Evolutionary conservation across 2,797 vertebrate species (phyloP).

Genomic region (Chloroceryle amazona): DNA sequence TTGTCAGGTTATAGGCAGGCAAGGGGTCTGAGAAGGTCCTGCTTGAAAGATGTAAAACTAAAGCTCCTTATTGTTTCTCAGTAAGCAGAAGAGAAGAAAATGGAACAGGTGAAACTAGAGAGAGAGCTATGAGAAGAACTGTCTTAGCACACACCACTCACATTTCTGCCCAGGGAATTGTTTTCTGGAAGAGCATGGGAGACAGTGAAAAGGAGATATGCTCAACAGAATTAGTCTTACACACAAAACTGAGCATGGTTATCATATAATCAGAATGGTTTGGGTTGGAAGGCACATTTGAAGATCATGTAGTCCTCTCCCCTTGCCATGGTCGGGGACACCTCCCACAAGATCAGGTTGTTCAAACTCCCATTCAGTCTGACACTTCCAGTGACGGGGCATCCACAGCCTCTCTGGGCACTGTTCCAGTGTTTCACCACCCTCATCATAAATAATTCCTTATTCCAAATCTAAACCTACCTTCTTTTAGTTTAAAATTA

Average conservation of each 20-base stretch:
- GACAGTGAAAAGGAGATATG: background rate
- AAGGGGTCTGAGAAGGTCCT: background rate
- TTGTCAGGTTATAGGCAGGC: background rate
- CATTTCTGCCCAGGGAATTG: background rate
- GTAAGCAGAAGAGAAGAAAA: background rate
- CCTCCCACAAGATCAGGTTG: background rate
- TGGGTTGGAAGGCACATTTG: background rate
- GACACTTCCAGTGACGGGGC: background rate
- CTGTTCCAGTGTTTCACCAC: background rate
- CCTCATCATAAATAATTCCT: accelerated
- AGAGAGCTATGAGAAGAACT: background rate
- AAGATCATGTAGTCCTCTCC: too few species aligned
- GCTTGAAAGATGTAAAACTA: background rate
- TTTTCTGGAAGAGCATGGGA: background rate
- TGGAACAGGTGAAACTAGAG: background rate
- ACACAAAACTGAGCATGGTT: background rate
- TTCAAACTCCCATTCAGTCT: background rate
- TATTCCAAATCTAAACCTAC: background rate
- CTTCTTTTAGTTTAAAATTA: background rate
- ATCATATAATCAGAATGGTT: background rate
- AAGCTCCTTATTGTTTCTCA: background rate
- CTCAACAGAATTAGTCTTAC: background rate
- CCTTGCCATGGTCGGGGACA: background rate
- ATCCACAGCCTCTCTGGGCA: background rate
- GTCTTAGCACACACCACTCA: background rate